Percentiles rank a stretch among this genome's conserved stretches.
Conservation (phyloP, 1,140 invertebrate genomes). For the Drosophila albomicans region DNA sequence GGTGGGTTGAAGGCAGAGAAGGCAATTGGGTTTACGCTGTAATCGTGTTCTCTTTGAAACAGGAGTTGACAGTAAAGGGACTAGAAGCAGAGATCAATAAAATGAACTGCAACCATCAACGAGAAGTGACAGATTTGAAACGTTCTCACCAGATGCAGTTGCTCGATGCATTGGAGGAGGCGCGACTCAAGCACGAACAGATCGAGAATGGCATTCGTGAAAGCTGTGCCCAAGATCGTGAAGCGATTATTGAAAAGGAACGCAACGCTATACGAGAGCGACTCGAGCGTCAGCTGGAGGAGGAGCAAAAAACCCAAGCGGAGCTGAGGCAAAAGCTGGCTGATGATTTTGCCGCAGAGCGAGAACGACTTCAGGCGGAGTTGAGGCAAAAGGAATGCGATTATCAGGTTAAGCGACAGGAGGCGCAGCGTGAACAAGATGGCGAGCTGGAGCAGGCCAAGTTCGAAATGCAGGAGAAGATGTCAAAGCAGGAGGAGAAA, state of each 20-base stretch:
- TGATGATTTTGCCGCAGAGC: constrained; percentile 85
- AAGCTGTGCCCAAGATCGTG: constrained; percentile 85
- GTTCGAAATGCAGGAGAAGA: constrained; percentile 85
- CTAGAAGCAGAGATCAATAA: constrained; percentile 90
- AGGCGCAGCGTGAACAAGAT: constrained; percentile 73
- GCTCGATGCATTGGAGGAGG: constrained; percentile 80
- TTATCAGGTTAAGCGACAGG: constrained; percentile 62
- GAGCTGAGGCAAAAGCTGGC: constrained; percentile 86
- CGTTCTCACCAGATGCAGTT: constrained; percentile 87
- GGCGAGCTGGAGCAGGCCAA: constrained; percentile 84
- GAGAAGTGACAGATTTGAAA: constrained; percentile 87
- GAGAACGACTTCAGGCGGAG: constrained; percentile 84
- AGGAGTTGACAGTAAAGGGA: constrained; percentile 90
- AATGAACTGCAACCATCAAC: constrained; percentile 88
- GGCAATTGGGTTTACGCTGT: not conserved
- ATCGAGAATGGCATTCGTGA: constrained; percentile 85
- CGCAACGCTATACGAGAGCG: constrained; percentile 85
- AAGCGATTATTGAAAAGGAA: constrained; percentile 86
- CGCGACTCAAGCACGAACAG: constrained; percentile 85
- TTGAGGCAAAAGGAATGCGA: constrained; percentile 84
- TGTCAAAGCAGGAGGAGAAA: constrained; percentile 84
- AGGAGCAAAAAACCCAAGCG: constrained; percentile 86
- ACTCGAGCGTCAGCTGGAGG: constrained; percentile 86
- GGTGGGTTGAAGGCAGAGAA: constrained; percentile 69
- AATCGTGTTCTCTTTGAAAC: not conserved